Conservation (phyloP, 1,140 invertebrate species). For the Drosophila serrata region DNA sequence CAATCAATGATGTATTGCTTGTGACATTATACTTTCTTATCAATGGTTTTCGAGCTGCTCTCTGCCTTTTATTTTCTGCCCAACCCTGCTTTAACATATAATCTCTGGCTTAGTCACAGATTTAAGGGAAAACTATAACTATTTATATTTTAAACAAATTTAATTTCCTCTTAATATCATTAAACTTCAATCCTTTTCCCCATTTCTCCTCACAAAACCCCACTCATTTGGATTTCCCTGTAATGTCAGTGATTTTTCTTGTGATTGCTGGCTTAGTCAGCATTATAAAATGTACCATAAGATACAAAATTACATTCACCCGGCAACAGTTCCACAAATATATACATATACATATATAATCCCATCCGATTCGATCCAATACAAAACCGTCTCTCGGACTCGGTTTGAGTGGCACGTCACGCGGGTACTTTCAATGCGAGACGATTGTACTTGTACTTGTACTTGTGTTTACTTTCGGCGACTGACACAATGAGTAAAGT, state of each 20-base stretch:
- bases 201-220: background rate
- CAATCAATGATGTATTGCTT: slow-evolving; percentile 3
- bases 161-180: too few species aligned
- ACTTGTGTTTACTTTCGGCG: slow-evolving; percentile 47
- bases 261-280: slow-evolving; percentile 13
- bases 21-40: background rate
- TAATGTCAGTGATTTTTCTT: background rate
- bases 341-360: too few species aligned
- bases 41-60: background rate
- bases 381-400: slow-evolving; percentile 3
- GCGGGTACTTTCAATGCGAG: slow-evolving; percentile 43
- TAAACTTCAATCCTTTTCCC: too few species aligned
- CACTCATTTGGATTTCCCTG: background rate
- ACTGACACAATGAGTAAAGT: slow-evolving; percentile 1
- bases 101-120: background rate
- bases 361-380: slow-evolving; percentile 1
- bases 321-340: slow-evolving; percentile 16
- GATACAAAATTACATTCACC: slow-evolving; percentile 14
- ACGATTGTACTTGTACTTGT: slow-evolving; percentile 23
- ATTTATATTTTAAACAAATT: too few species aligned
- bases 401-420: slow-evolving; percentile 29
- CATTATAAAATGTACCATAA: slow-evolving; percentile 10
- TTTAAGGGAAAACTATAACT: background rate
- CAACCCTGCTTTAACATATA: background rate
- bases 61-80: background rate